These are phyloP conservation scores for Mesocricetus auratus DNA, from an alignment of 2,113 vertebrate genomes.

Conservation along the genomic window DNA sequence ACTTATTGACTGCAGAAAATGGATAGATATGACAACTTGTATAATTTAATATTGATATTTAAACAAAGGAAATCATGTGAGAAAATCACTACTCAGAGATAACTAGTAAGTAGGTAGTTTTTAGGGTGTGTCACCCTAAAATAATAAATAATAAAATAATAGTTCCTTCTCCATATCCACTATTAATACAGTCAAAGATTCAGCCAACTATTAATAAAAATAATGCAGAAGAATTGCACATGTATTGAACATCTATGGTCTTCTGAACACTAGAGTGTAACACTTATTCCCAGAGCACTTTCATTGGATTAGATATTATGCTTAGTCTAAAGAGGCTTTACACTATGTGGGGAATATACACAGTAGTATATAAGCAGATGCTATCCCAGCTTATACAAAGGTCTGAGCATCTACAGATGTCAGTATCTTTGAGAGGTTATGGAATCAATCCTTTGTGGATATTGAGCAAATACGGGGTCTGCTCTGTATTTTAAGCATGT, in stretches of 20 bases:
- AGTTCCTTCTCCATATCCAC: background rate
- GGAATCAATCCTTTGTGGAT: background rate
- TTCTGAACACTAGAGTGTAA: background rate
- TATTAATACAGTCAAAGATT: background rate
- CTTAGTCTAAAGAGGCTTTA: background rate
- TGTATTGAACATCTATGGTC: background rate
- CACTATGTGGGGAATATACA: background rate
- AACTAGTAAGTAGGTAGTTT: background rate
- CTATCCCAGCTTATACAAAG: background rate
- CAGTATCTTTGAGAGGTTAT: background rate
- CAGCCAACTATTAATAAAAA: background rate
- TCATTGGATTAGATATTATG: background rate
- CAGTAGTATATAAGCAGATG: background rate
- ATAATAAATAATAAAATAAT: no score
- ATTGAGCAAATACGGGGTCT: background rate
- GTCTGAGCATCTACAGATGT: background rate
- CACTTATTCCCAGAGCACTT: background rate
- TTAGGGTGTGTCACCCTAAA: background rate
- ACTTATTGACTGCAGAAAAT: slow-evolving; percentile 34
- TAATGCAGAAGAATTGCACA: background rate
- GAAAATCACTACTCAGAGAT: slow-evolving; percentile 10
- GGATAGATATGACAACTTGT: background rate
- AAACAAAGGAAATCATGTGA: slow-evolving; percentile 29
- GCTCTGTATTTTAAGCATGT: background rate
- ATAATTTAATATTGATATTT: slow-evolving; percentile 31